Evolutionary conservation across 2,797 vertebrate species (phyloP).

Genomic region (Hemitrygon akajei): DNA sequence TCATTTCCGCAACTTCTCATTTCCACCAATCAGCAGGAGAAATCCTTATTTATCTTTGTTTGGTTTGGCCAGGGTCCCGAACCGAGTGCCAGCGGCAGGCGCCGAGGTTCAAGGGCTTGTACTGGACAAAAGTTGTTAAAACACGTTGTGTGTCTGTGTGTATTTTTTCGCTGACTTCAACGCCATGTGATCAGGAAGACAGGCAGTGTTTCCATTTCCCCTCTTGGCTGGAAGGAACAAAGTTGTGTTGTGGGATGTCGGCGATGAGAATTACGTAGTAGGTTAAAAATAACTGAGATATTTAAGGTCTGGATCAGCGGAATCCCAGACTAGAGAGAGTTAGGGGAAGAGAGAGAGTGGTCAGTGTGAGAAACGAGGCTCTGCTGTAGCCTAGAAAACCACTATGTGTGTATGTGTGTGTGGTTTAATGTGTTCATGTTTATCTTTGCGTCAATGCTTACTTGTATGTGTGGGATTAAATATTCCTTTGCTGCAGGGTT

Average conservation of each 20-base stretch:
- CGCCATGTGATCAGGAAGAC: slow-evolving; percentile 91
- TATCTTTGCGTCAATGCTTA: background rate
- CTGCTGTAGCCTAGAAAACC: background rate
- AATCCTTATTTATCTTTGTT: slow-evolving; percentile 53
- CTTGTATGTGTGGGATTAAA: background rate
- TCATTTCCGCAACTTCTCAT: slow-evolving; percentile 78
- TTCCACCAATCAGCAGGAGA: slow-evolving; percentile 61
- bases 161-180: slow-evolving; percentile 64
- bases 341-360: slow-evolving; percentile 65
- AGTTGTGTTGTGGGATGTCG: slow-evolving; percentile 73
- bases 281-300: slow-evolving; percentile 99
- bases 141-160: slow-evolving; percentile 43
- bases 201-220: slow-evolving; percentile 87
- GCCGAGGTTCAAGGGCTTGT: slow-evolving; percentile 59
- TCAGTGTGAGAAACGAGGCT: slow-evolving; percentile 55
- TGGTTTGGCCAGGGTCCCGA: slow-evolving; percentile 46
- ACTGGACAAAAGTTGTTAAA: slow-evolving; percentile 49
- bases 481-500: background rate
- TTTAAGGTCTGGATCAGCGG: slow-evolving; percentile 83
- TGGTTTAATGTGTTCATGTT: background rate
- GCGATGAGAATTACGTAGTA: slow-evolving; percentile 74
- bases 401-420: background rate
- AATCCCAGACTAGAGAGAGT: slow-evolving; percentile 84
- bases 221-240: slow-evolving; percentile 89
- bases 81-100: slow-evolving; percentile 43